Evolutionary conservation across 1,140 invertebrate genomes (phyloP).

Genomic region (Pseudobourletiella spinata): DNA sequence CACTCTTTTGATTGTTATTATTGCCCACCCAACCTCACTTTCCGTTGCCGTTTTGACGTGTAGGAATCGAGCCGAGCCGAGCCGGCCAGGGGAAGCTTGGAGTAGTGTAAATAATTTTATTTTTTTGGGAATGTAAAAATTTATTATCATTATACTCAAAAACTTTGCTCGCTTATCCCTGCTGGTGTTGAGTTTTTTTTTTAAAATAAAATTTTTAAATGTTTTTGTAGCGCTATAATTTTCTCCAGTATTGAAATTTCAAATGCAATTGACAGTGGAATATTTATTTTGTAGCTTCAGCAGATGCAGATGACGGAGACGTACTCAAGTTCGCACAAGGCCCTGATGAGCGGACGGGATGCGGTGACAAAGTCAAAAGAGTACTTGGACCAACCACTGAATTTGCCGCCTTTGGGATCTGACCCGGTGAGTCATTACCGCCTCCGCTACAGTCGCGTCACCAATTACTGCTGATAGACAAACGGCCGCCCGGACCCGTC

Average conservation of each 20-base stretch:
- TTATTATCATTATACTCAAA: too few relatives aligned
- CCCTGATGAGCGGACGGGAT: slow-evolving; percentile 24
- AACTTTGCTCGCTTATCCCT: neutral
- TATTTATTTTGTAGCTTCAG: slow-evolving; percentile 27
- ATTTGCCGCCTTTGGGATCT: slow-evolving; percentile 31
- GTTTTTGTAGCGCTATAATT: neutral
- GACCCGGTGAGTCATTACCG: slow-evolving; percentile 34
- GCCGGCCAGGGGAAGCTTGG: too few relatives aligned
- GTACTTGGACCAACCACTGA: slow-evolving; percentile 28
- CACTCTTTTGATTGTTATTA: too few relatives aligned
- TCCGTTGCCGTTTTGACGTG: too few relatives aligned
- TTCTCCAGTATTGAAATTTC: neutral
- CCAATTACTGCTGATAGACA: slow-evolving; percentile 31
- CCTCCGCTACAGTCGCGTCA: slow-evolving; percentile 29
- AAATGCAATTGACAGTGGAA: neutral
- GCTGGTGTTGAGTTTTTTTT: neutral
- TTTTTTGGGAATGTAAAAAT: too few relatives aligned
- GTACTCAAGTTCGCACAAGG: slow-evolving; percentile 23
- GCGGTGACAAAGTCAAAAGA: slow-evolving; percentile 29
- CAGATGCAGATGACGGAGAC: slow-evolving; percentile 31
- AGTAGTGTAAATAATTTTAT: too few relatives aligned
- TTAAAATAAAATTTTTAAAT: neutral
- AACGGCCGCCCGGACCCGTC: too few relatives aligned
- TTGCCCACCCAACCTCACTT: too few relatives aligned
- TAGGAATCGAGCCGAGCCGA: too few relatives aligned